phyloP scores from a whole-genome alignment of 2,888 invertebrate species.

The Thera britannica region DNA sequence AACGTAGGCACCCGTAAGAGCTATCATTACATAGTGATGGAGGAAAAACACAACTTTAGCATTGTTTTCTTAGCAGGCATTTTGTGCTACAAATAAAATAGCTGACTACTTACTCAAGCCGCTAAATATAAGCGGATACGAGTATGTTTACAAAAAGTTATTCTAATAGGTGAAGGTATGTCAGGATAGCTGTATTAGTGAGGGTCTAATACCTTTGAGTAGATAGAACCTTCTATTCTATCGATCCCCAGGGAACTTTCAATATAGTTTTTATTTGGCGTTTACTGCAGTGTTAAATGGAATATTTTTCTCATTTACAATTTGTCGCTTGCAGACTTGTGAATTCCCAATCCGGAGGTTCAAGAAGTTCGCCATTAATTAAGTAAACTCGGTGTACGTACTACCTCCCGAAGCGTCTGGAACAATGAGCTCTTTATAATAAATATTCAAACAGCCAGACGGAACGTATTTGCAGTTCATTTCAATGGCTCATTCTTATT shows the following conservation, averaged over 20 bases:
- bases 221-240: neutral
- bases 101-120: neutral
- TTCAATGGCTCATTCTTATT: slow-evolving; percentile 46
- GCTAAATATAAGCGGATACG: too few relatives aligned
- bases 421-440: slow-evolving; percentile 65
- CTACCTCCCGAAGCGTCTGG: slow-evolving; percentile 53
- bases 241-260: neutral
- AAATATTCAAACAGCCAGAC: slow-evolving; percentile 58
- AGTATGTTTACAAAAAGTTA: too few relatives aligned
- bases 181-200: neutral
- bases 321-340: slow-evolving; percentile 45
- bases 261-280: slow-evolving; percentile 2
- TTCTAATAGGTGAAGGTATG: too few relatives aligned
- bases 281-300: neutral
- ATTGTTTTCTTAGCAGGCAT: slow-evolving; percentile 37
- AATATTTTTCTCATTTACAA: slow-evolving; percentile 43
- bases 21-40: slow-evolving; percentile 40
- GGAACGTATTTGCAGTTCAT: slow-evolving; percentile 52
- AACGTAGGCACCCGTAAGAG: slow-evolving; percentile 53
- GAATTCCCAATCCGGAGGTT: slow-evolving; percentile 52
- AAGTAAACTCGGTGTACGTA: slow-evolving; percentile 58
- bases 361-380: slow-evolving; percentile 63
- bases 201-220: neutral
- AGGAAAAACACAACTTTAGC: slow-evolving; percentile 36
- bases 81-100: slow-evolving; percentile 35